Percentiles rank a stretch among this genome's conserved stretches.
Conservation (phyloP, 2,797 vertebrate genomes). For the Varecia variegata region DNA sequence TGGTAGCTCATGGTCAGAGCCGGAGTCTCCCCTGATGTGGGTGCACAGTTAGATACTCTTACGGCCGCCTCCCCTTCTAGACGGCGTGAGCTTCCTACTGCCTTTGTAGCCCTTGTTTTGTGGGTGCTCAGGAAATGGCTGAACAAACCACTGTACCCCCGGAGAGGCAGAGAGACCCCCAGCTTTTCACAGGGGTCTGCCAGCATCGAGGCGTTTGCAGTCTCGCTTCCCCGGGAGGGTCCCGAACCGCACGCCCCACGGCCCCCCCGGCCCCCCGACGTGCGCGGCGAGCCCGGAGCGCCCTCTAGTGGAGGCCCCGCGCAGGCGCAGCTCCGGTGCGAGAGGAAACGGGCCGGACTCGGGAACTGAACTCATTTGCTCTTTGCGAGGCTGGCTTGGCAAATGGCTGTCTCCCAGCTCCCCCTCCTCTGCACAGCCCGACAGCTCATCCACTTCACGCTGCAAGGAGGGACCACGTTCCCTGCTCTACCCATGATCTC, state of each 20-base stretch:
- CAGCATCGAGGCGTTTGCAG: background rate
- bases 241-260: fast-evolving
- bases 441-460: background rate
- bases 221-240: fast-evolving
- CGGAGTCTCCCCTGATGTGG: background rate
- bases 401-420: background rate
- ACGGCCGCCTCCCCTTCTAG: background rate
- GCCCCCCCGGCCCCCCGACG: too few relatives aligned
- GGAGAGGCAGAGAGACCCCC: background rate
- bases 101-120: background rate
- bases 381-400: background rate
- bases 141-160: background rate
- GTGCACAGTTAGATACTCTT: background rate
- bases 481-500: background rate
- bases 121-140: background rate
- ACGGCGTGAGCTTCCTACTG: background rate
- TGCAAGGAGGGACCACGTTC: background rate
- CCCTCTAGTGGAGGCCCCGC: slow-evolving; percentile 20
- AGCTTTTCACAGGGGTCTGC: background rate
- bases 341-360: fast-evolving
- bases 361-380: background rate
- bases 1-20: fast-evolving
- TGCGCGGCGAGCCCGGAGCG: background rate
- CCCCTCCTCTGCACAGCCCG: background rate
- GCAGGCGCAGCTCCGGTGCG: background rate